Evolutionary conservation across 1,140 invertebrate genomes (phyloP).

Genomic region (Zaprionus nigranus): DNA sequence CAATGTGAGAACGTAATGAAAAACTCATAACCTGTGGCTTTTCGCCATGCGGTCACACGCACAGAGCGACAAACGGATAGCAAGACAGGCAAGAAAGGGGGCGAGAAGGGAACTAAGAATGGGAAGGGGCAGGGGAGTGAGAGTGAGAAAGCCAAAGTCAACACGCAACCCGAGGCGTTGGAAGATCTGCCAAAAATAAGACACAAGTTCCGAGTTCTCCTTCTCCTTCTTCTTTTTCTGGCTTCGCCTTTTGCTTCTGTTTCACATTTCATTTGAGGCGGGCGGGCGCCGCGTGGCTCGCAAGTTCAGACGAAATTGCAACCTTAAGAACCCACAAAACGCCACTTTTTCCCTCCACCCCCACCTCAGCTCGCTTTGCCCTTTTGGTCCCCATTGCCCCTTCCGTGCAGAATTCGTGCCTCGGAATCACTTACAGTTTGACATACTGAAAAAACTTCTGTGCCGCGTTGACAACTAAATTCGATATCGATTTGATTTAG

Average conservation of each 20-base stretch:
- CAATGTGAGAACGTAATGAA: constrained; percentile 68
- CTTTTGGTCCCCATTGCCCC: background rate
- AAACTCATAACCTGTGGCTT: constrained; percentile 81
- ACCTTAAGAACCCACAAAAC: constrained; percentile 49
- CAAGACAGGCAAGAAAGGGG: constrained; percentile 1
- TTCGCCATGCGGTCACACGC: constrained; percentile 75
- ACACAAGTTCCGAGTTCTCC: constrained; percentile 40
- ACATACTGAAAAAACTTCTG: constrained; percentile 67
- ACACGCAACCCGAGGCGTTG: constrained; percentile 42
- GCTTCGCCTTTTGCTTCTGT: constrained; percentile 38
- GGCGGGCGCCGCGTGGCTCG: constrained; percentile 11
- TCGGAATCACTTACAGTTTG: constrained; percentile 46
- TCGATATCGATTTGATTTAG: constrained; percentile 82
- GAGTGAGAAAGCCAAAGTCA: constrained; percentile 35
- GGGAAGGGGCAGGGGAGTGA: constrained; percentile 5
- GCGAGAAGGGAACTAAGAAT: background rate
- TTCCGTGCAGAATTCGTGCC: constrained; percentile 8
- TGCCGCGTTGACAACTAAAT: constrained; percentile 75
- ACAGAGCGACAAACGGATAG: constrained; percentile 33
- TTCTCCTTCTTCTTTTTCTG: constrained; percentile 35
- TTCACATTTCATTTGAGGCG: constrained; percentile 64
- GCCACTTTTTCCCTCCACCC: too few species aligned
- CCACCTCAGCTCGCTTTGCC: background rate
- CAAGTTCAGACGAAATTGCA: constrained; percentile 74
- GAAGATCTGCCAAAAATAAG: constrained; percentile 53